A percentile compares a stretch with the other conserved stretches of the same genome.
Conservation (phyloP, 2,888 invertebrate genomes). For the Pinctada fucata region DNA sequence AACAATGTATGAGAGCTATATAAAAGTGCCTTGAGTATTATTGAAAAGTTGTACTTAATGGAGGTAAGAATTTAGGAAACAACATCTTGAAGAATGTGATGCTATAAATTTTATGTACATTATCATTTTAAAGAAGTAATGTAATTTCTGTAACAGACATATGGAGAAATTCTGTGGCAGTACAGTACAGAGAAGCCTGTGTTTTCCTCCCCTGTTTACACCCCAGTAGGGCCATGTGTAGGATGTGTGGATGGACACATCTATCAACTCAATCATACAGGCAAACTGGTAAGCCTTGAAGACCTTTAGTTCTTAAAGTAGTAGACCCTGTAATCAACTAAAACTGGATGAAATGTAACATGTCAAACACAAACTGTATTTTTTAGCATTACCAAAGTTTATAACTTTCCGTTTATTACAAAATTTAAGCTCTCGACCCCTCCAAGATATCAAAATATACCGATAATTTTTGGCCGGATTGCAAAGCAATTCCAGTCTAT, state of each 20-base stretch:
- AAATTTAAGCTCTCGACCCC: no score
- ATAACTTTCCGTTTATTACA: not conserved
- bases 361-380: not conserved
- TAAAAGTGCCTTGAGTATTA: no score
- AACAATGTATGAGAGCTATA: no score
- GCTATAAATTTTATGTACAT: no score
- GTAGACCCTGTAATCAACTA: no score
- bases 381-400: not conserved
- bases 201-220: conserved; percentile 81
- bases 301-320: not conserved
- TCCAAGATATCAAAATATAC: no score
- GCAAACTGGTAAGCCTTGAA: conserved; percentile 61
- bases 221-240: conserved; percentile 57
- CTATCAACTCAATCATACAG: conserved; percentile 61
- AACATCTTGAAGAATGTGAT: no score
- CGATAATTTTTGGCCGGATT: no score
- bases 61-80: no score
- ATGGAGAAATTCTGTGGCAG: conserved; percentile 81
- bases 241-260: conserved; percentile 74
- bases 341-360: not conserved
- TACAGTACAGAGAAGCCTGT: conserved; percentile 81
- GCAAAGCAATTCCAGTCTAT: no score
- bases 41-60: no score
- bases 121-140: no score
- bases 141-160: conserved; percentile 65